Evolutionary conservation across 2,888 invertebrate genomes (phyloP).

Genomic region (Sympetrum striolatum): DNA sequence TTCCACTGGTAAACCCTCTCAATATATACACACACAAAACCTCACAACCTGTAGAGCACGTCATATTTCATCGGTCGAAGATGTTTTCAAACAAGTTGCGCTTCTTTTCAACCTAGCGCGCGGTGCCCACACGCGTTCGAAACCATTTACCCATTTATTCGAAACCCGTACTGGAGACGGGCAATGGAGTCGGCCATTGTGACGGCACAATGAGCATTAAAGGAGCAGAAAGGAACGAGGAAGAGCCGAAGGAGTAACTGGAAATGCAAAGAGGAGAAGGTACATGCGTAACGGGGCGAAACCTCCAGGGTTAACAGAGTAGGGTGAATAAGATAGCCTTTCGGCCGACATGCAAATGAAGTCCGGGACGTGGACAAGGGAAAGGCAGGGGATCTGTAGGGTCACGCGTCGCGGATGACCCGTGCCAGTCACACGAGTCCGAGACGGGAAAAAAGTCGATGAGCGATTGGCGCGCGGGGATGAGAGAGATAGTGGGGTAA

Average conservation of each 20-base stretch:
- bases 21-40: too few species aligned
- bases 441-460: neutral
- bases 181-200: neutral
- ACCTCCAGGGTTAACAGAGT: neutral
- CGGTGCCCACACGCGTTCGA: neutral
- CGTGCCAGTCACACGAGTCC: conserved; percentile 18
- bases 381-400: neutral
- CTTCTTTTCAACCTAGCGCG: neutral
- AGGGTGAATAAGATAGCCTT: conserved; percentile 27
- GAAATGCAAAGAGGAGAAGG: neutral
- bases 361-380: neutral
- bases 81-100: conserved; percentile 12
- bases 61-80: neutral
- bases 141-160: neutral
- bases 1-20: too few species aligned
- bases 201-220: neutral
- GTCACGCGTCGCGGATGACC: conserved; percentile 31
- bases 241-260: neutral
- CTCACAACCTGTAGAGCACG: too few species aligned
- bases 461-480: neutral
- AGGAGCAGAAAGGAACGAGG: neutral
- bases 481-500: neutral
- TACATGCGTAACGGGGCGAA: conserved; percentile 10
- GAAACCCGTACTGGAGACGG: too few species aligned
- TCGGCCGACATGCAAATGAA: conserved; percentile 24